Evolutionary conservation across 2,113 vertebrate genomes (phyloP).

Genomic region (Paralichthys olivaceus): DNA sequence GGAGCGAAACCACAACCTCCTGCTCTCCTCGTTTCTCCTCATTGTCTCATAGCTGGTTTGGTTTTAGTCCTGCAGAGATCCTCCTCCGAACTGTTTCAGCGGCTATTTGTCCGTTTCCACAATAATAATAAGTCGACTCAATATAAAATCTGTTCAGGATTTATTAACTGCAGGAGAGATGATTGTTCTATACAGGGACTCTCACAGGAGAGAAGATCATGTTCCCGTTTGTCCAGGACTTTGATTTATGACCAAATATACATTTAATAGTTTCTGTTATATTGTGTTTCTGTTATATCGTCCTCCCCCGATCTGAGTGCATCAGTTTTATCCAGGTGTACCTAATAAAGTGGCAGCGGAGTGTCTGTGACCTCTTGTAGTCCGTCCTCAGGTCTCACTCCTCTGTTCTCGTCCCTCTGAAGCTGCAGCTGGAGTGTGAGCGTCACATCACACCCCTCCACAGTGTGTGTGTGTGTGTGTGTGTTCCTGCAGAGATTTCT

Average conservation of each 20-base stretch:
- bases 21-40: background rate
- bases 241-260: background rate
- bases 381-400: background rate
- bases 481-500: too few relatives aligned
- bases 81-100: too few relatives aligned
- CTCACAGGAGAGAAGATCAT: too few relatives aligned
- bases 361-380: slow-evolving; percentile 3
- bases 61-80: too few relatives aligned
- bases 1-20: background rate
- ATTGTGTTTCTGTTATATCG: background rate
- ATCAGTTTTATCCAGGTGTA: background rate
- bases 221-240: background rate
- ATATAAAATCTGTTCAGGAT: too few relatives aligned
- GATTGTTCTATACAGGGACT: too few relatives aligned
- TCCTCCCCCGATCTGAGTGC: background rate
- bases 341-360: background rate
- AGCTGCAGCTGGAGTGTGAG: slow-evolving; percentile 52
- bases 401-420: slow-evolving; percentile 23
- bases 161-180: too few relatives aligned
- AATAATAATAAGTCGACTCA: too few relatives aligned
- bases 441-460: background rate
- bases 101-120: too few relatives aligned
- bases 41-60: background rate
- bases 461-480: too few relatives aligned
- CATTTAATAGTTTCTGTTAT: too few relatives aligned